Percentiles rank a stretch among this genome's conserved stretches.
Evolutionary conservation across 2,888 invertebrate species (phyloP).

Genomic region (Crepidodera aurea): DNA sequence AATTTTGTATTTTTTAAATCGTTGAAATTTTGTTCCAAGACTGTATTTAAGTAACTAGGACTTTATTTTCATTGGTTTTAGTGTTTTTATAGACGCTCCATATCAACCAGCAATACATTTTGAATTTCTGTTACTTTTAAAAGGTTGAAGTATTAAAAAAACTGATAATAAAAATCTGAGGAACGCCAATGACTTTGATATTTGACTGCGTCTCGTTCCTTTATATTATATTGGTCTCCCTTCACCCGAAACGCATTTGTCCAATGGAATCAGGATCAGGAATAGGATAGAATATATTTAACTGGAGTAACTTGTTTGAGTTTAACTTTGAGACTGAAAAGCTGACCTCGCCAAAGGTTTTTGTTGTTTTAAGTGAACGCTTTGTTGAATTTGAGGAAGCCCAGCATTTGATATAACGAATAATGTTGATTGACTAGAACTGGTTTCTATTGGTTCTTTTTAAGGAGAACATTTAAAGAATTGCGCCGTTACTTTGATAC

Average conservation of each 20-base stretch:
- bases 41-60: too few relatives aligned
- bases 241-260: conserved; percentile 43
- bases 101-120: too few relatives aligned
- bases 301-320: conserved; percentile 29
- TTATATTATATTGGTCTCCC: conserved; percentile 3
- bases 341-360: conserved; percentile 29
- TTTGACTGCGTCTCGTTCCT: conserved; percentile 34
- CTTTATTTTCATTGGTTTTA: too few relatives aligned
- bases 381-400: conserved; percentile 22
- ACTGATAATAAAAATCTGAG: background rate
- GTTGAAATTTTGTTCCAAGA: too few relatives aligned
- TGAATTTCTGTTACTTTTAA: too few relatives aligned
- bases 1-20: too few relatives aligned
- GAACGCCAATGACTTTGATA: background rate
- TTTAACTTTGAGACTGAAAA: conserved; percentile 31
- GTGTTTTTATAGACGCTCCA: too few relatives aligned
- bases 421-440: background rate
- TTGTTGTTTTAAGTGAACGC: conserved; percentile 29
- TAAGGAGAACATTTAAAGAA: too few relatives aligned
- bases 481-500: too few relatives aligned
- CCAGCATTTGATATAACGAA: conserved; percentile 4
- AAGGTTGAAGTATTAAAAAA: too few relatives aligned
- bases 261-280: conserved; percentile 43
- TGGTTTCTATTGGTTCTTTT: background rate
- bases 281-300: conserved; percentile 27